These are phyloP conservation scores for Drosophila pseudotalamancana DNA, from an alignment of 2,888 invertebrate species.

Conservation along the genomic window DNA sequence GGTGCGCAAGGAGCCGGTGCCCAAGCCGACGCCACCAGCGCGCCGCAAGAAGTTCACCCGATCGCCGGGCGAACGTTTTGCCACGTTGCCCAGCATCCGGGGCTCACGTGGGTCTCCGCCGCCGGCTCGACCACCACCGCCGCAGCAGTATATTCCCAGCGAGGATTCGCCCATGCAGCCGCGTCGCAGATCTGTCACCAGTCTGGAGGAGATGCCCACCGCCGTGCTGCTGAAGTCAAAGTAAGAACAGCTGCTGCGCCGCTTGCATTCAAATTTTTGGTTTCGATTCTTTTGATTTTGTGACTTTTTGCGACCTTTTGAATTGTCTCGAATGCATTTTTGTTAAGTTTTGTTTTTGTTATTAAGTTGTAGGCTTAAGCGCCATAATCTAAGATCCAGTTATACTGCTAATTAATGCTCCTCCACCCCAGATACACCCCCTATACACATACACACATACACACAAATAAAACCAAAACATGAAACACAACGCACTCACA, in stretches of 20 bases:
- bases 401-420: conserved; percentile 31
- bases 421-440: conserved; percentile 8
- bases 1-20: conserved; percentile 89
- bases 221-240: conserved; percentile 72
- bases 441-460: conserved; percentile 16
- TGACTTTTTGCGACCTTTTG: conserved; percentile 47
- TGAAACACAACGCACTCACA: conserved; percentile 47
- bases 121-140: conserved; percentile 87
- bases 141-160: conserved; percentile 86
- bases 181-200: conserved; percentile 87
- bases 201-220: conserved; percentile 84
- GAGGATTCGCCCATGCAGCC: conserved; percentile 85
- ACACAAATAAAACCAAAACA: conserved; percentile 61
- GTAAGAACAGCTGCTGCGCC: conserved; percentile 77
- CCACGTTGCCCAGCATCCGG: conserved; percentile 87
- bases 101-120: conserved; percentile 82
- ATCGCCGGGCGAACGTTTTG: conserved; percentile 88
- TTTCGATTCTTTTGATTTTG: conserved; percentile 40
- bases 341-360: conserved; percentile 47
- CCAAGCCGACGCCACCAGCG: conserved; percentile 87
- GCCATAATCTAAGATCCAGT: conserved; percentile 44
- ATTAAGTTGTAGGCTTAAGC: conserved; percentile 58
- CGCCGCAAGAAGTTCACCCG: conserved; percentile 86
- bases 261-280: conserved; percentile 70
- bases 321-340: conserved; percentile 71